phyloP scores from a whole-genome alignment of 2,797 vertebrate genomes.

The Helarctos malayanus region DNA sequence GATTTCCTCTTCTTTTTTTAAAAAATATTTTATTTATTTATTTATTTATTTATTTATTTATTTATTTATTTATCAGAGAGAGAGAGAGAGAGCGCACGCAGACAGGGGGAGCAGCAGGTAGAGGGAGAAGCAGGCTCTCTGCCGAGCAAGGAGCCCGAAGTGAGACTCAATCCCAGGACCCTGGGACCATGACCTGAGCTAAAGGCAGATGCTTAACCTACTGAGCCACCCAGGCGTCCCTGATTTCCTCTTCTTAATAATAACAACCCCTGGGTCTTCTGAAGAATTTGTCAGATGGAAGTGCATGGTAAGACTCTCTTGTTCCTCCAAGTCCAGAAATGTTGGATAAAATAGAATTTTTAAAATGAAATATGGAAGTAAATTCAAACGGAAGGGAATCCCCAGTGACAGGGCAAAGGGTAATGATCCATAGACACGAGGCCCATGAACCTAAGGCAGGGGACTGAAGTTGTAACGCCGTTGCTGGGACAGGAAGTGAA shows the following conservation, averaged over 20 bases:
- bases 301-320: not conserved
- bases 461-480: not conserved
- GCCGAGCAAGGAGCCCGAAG: too few relatives aligned
- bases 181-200: too few relatives aligned
- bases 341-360: not conserved
- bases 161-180: too few relatives aligned
- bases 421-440: not conserved
- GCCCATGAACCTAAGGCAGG: rapidly evolving
- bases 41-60: too few relatives aligned
- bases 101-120: too few relatives aligned
- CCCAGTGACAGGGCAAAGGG: not conserved
- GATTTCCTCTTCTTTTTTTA: not conserved
- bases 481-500: not conserved
- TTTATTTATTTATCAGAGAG: too few relatives aligned
- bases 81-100: too few relatives aligned
- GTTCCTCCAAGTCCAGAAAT: not conserved
- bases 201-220: too few relatives aligned
- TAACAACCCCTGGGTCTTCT: not conserved
- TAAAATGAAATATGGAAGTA: not conserved
- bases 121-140: too few relatives aligned
- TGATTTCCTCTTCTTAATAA: not conserved
- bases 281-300: not conserved
- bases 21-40: too few relatives aligned
- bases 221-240: too few relatives aligned
- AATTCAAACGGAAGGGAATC: not conserved